Conservation (phyloP, 2,797 vertebrate genomes). For the Arctocebus calabarensis region DNA sequence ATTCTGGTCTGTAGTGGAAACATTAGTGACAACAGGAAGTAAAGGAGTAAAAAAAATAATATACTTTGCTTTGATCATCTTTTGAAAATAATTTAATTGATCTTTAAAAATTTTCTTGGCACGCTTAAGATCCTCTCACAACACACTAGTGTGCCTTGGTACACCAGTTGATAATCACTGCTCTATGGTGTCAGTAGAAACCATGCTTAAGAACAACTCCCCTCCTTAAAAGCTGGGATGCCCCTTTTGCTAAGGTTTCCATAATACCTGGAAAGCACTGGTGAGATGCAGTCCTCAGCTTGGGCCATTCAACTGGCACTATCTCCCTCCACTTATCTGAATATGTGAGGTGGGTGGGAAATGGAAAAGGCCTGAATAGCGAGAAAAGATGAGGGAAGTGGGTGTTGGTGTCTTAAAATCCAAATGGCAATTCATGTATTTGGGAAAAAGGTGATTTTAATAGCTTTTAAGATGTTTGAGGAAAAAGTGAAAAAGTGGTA, state of each 20-base stretch:
- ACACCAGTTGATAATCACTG: no score
- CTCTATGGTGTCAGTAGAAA: background rate
- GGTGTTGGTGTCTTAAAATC: background rate
- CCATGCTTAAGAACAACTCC: background rate
- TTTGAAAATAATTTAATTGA: no score
- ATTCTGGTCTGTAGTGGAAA: background rate
- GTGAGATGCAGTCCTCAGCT: background rate
- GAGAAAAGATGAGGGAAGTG: background rate
- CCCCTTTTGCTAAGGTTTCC: background rate
- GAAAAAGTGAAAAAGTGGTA: conserved; percentile 28
- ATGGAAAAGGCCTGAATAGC: background rate
- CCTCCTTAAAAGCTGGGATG: background rate
- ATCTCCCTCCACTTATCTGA: background rate
- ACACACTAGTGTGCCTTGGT: no score
- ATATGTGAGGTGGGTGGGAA: no score
- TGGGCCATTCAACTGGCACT: background rate
- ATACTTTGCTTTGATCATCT: no score
- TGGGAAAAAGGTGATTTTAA: background rate
- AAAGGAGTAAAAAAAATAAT: no score
- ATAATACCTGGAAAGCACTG: background rate
- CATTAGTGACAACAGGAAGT: background rate
- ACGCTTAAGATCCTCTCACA: no score
- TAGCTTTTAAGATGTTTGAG: conserved; percentile 36
- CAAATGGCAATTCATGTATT: background rate
- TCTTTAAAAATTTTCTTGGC: no score